phyloP scores from a whole-genome alignment of 2,888 invertebrate genomes.

The Trissoscelio sp. region DNA sequence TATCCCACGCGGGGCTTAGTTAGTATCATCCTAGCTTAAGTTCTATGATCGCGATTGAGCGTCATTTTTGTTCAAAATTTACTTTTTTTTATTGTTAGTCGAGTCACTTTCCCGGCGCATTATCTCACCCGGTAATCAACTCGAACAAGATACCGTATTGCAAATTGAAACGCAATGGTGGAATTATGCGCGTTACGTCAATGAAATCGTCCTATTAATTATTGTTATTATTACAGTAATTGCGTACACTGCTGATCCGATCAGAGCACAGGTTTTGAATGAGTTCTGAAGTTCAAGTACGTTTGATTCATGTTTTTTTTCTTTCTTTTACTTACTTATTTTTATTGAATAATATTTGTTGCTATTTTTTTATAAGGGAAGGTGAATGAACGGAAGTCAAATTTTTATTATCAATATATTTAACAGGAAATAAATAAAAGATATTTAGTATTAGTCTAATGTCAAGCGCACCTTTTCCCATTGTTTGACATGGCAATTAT shows the following conservation, averaged over 20 bases:
- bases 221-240: slow-evolving; percentile 15
- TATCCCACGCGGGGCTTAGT: slow-evolving; percentile 79
- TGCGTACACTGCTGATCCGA: not conserved
- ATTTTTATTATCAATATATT: slow-evolving; percentile 4
- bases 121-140: slow-evolving; percentile 51
- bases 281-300: not conserved
- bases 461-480: slow-evolving; percentile 42
- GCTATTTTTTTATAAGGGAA: no score
- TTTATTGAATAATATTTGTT: no score
- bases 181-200: slow-evolving; percentile 32
- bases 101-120: slow-evolving; percentile 54
- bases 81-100: slow-evolving; percentile 40
- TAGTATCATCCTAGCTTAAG: slow-evolving; percentile 39
- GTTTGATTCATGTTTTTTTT: not conserved
- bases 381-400: not conserved
- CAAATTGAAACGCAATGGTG: slow-evolving; percentile 5
- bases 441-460: slow-evolving; percentile 21
- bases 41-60: slow-evolving; percentile 50
- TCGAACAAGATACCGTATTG: slow-evolving; percentile 49
- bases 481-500: slow-evolving; percentile 43
- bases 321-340: no score
- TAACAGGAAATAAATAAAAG: slow-evolving; percentile 1
- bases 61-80: slow-evolving; percentile 55
- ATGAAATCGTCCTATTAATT: slow-evolving; percentile 24
- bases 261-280: not conserved